phyloP scores from a whole-genome alignment of 1,140 invertebrate species.

The Prorops nasuta region DNA sequence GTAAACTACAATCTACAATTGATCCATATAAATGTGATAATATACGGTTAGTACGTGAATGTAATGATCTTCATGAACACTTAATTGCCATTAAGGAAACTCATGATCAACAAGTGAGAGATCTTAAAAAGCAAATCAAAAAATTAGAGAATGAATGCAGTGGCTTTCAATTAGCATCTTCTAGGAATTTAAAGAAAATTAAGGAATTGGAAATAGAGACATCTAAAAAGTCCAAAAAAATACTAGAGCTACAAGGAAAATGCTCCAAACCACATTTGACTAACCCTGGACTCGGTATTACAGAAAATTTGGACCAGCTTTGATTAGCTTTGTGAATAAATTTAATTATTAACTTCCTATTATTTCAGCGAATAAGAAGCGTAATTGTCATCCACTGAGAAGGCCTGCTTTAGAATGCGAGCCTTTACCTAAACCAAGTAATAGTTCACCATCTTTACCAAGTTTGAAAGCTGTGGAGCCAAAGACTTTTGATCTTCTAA shows the following conservation, averaged over 20 bases:
- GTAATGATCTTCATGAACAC: constrained; percentile 70
- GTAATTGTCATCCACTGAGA: constrained; percentile 43
- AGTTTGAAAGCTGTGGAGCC: constrained; percentile 39
- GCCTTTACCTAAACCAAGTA: constrained; percentile 31
- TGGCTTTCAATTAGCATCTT: constrained; percentile 60
- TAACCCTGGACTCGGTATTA: constrained; percentile 44
- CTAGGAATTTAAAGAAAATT: constrained; percentile 60
- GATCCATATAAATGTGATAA: constrained; percentile 74
- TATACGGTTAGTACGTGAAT: constrained; percentile 67
- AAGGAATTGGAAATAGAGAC: constrained; percentile 59
- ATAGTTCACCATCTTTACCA: constrained; percentile 23
- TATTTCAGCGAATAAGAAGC: constrained; percentile 40
- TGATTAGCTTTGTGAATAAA: constrained; percentile 4
- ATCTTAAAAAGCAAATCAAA: constrained; percentile 61
- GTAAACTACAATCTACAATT: constrained; percentile 59
- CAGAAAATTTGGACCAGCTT: too few relatives aligned
- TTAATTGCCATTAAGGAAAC: constrained; percentile 67
- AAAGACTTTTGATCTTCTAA: constrained; percentile 44
- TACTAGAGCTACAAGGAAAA: constrained; percentile 62
- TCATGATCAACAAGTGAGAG: constrained; percentile 59
- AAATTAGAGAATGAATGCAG: constrained; percentile 62
- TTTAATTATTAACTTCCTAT: constrained; percentile 5
- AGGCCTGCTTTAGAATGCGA: constrained; percentile 44
- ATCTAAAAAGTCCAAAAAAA: constrained; percentile 59
- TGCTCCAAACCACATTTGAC: constrained; percentile 56